Evolutionary conservation across 2,888 invertebrate species (phyloP).

Genomic region (Lasioglossum vierecki): DNA sequence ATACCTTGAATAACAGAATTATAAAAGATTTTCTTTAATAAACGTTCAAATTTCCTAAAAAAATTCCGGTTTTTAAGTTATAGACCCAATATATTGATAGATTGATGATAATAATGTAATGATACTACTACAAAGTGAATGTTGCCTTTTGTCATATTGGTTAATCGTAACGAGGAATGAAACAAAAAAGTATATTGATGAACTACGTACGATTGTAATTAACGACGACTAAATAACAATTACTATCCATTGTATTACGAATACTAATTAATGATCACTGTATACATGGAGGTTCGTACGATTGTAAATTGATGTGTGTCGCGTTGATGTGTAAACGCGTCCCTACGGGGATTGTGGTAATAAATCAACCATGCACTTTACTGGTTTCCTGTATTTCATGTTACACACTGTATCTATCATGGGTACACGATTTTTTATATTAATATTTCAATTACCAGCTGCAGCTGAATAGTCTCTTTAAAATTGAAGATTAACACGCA

Average conservation of each 20-base stretch:
- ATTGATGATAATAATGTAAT: conserved; percentile 70
- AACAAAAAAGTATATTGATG: conserved; percentile 65
- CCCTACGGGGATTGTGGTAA: conserved; percentile 72
- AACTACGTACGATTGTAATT: conserved; percentile 67
- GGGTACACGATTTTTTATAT: neutral
- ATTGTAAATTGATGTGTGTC: conserved; percentile 71
- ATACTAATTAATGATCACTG: conserved; percentile 68
- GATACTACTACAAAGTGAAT: conserved; percentile 77
- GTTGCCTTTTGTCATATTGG: conserved; percentile 80
- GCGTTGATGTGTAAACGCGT: conserved; percentile 72
- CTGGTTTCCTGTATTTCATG: conserved; percentile 55
- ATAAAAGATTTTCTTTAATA: too few relatives aligned
- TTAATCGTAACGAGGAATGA: conserved; percentile 63
- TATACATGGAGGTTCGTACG: conserved; percentile 73
- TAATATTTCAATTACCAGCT: neutral
- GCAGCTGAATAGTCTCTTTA: neutral
- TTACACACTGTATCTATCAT: conserved; percentile 19
- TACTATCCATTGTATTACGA: conserved; percentile 69
- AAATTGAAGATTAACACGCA: neutral
- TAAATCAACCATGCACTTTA: conserved; percentile 75
- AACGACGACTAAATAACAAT: conserved; percentile 60
- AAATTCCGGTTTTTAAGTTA: too few relatives aligned
- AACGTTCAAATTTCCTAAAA: too few relatives aligned
- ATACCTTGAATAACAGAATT: too few relatives aligned
- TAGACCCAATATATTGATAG: conserved; percentile 69